Percentiles rank a stretch among this genome's conserved stretches.
Evolutionary conservation across 2,888 invertebrate genomes (phyloP).

Genomic region (Papilio demoleus): DNA sequence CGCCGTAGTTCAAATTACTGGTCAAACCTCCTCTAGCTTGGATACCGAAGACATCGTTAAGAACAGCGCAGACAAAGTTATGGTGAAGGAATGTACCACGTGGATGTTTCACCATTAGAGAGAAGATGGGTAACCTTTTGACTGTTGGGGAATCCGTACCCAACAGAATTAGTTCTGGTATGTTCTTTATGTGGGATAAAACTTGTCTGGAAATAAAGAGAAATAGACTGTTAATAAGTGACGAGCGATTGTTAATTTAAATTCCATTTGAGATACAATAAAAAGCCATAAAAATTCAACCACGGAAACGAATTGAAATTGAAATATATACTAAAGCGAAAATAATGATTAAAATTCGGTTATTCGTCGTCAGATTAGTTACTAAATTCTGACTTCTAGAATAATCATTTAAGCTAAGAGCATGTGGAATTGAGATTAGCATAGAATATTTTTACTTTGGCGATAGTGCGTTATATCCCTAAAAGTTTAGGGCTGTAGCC

Average conservation of each 20-base stretch:
- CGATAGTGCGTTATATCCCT: no score
- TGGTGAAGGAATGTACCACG: slow-evolving; percentile 93
- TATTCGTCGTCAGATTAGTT: no score
- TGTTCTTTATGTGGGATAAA: slow-evolving; percentile 89
- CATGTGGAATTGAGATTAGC: no score
- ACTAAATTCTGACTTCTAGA: no score
- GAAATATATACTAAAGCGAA: no score
- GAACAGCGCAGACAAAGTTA: slow-evolving; percentile 92
- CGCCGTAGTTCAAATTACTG: slow-evolving; percentile 93
- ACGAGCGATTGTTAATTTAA: no score
- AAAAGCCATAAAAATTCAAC: no score
- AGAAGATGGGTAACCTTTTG: slow-evolving; percentile 91
- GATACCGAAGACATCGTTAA: slow-evolving; percentile 96
- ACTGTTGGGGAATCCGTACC: slow-evolving; percentile 87
- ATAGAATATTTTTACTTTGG: no score
- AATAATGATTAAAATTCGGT: no score
- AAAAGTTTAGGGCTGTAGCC: no score
- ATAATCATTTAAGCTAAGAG: no score
- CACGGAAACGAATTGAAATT: no score
- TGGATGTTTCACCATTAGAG: slow-evolving; percentile 92
- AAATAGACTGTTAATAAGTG: not conserved
- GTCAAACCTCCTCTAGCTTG: slow-evolving; percentile 92
- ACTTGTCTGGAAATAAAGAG: slow-evolving; percentile 86
- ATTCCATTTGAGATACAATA: not conserved
- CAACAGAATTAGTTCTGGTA: slow-evolving; percentile 90